Evolutionary conservation across 2,888 invertebrate genomes (phyloP), one percentile per base, ranked within the genome.

Genomic region (Melieria picta): DNA sequence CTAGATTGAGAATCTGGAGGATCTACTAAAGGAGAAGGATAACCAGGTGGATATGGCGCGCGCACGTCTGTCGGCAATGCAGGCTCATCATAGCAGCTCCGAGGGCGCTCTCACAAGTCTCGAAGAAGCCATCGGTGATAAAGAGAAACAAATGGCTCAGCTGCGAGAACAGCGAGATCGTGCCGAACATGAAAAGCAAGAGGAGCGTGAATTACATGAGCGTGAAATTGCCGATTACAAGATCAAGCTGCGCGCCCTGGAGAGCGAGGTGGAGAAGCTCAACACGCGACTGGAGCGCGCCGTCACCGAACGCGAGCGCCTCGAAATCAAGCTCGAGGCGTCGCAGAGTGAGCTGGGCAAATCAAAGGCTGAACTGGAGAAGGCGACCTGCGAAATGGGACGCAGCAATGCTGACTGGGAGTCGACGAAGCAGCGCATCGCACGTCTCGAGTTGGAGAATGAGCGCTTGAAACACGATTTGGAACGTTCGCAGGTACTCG

Each of bases 1-100:
- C 47, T 73, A 99, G 97, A 95, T 99, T 84, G 99, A 99, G 88
- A 98, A 97, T 86, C 89, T 99, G 77, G 99, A 99, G 89, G 98
- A 98, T 84, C 89, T 97, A 68, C 89, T 99, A 66, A 96, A 97
- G 88, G 99, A 99, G 86, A 99, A 98, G 88, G 99, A 99, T 85
- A 96, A 96, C 87, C 98, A 98, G 89, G 94, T 99, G 69, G 96
- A 97, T 81, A 95, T 96, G 94, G 95, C 97, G 1, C 89, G 97
- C 77, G 96, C 96, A 48, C 90, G 97, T 79, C 87, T 95, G 65
- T 94, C 95, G 63, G 95, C 97, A 72, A 95, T 97, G 92, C 97
- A 97, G 89, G 96, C 96, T 13, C 97, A 97, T 83, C 96, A 96
- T 84, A 96, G 95, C 88, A 93, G 95, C 75, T 95, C 95, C 9